A percentile compares a stretch with the other conserved stretches of the same genome.
Conservation (phyloP, 2,888 invertebrate genomes). For the Nomada ferruginata region DNA sequence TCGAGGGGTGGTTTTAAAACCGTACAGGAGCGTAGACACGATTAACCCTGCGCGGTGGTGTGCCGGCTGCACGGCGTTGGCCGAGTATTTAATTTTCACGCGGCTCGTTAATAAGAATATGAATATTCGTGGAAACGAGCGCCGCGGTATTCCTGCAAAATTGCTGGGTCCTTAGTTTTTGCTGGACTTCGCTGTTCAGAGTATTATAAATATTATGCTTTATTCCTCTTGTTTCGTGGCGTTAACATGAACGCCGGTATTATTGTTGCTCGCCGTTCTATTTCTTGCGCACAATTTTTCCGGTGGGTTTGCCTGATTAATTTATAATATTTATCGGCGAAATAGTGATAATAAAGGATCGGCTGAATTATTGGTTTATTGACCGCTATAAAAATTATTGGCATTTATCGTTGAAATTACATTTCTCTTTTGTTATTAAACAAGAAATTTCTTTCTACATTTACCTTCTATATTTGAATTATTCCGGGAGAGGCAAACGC, state of each 20-base stretch:
- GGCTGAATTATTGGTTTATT: too few species aligned
- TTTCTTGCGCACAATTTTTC: too few species aligned
- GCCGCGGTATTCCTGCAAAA: neutral
- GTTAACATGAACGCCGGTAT: neutral
- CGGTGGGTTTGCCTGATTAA: too few species aligned
- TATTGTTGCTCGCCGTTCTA: neutral
- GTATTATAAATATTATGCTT: too few species aligned
- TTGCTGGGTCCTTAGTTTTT: neutral
- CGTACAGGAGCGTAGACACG: conserved; percentile 11
- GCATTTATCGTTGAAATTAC: too few species aligned
- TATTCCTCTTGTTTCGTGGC: neutral
- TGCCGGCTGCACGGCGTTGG: neutral
- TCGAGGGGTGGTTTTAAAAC: conserved; percentile 20
- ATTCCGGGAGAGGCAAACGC: too few species aligned
- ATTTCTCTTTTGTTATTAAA: too few species aligned
- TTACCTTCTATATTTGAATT: too few species aligned
- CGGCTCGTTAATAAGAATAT: conserved; percentile 10
- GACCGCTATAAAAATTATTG: too few species aligned
- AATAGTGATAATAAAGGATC: too few species aligned
- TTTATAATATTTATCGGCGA: neutral
- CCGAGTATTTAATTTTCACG: conserved; percentile 37
- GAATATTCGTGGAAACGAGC: conserved; percentile 6
- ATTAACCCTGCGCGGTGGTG: conserved; percentile 15
- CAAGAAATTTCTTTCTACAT: too few species aligned
- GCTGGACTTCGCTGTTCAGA: too few species aligned